These are phyloP conservation scores for Lateolabrax maculatus DNA, from an alignment of 2,797 vertebrate genomes.

Conservation along the genomic window DNA sequence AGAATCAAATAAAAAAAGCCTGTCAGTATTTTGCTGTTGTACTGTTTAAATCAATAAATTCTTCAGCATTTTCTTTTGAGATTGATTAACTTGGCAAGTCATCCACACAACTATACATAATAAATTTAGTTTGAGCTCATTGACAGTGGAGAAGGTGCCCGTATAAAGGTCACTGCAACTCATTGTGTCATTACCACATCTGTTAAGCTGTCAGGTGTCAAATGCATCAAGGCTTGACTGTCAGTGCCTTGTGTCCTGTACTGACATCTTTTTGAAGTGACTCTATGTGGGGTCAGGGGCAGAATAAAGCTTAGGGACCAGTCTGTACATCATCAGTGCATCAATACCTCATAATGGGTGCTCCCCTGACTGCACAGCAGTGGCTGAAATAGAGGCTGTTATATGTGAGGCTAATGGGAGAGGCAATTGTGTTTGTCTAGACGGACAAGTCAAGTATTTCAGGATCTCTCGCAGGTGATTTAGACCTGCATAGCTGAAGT, in stretches of 20 bases:
- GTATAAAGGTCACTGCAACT: neutral
- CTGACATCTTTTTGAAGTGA: slow-evolving; percentile 21
- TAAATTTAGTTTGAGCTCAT: neutral
- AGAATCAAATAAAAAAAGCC: neutral
- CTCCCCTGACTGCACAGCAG: neutral
- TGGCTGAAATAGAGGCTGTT: neutral
- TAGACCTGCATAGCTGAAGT: neutral
- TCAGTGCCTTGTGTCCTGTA: neutral
- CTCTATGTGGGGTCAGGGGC: slow-evolving; percentile 14
- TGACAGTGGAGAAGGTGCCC: neutral
- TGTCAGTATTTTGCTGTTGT: neutral
- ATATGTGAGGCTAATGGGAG: slow-evolving; percentile 13
- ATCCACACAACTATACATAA: neutral
- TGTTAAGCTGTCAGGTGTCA: slow-evolving; percentile 25
- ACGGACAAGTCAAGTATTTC: neutral
- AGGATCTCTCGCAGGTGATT: neutral
- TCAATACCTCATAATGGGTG: neutral
- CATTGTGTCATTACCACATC: slow-evolving; percentile 12
- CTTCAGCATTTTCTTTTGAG: neutral
- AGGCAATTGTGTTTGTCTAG: slow-evolving; percentile 12
- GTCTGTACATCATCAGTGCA: neutral
- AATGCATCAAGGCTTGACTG: slow-evolving; percentile 16
- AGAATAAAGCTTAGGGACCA: neutral
- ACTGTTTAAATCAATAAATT: neutral
- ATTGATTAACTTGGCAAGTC: neutral